Conservation (phyloP, 1,140 invertebrate genomes). For the Sinonovacula constricta region DNA sequence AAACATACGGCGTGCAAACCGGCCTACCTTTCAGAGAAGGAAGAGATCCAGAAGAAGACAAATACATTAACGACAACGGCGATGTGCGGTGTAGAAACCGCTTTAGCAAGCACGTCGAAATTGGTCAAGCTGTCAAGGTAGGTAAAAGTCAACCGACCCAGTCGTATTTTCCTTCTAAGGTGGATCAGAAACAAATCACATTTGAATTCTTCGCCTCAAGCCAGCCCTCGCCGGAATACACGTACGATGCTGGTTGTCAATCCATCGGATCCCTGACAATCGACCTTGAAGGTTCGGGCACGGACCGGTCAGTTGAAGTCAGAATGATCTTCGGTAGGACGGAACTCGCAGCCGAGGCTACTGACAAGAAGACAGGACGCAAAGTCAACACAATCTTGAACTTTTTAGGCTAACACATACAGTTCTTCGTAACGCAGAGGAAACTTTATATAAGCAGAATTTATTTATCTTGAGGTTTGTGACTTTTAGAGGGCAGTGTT, state of each 20-base stretch:
- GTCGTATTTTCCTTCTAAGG: constrained; percentile 8
- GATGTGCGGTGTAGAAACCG: constrained; percentile 25
- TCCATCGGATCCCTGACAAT: constrained; percentile 16
- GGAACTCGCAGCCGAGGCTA: constrained; percentile 24
- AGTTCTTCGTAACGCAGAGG: too few species aligned
- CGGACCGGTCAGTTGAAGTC: neutral
- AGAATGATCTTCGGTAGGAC: constrained; percentile 39
- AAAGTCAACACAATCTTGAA: neutral
- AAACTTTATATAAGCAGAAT: too few species aligned
- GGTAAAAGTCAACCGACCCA: constrained; percentile 8
- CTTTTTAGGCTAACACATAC: constrained; percentile 22
- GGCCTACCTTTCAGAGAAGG: constrained; percentile 19
- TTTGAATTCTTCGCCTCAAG: constrained; percentile 23
- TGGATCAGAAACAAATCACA: constrained; percentile 1
- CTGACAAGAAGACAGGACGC: constrained; percentile 22
- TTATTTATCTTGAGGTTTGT: too few species aligned
- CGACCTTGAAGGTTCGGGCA: constrained; percentile 19
- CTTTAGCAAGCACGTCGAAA: constrained; percentile 37
- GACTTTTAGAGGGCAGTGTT: too few species aligned
- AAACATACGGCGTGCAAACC: constrained; percentile 44
- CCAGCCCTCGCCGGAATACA: constrained; percentile 7
- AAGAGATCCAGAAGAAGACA: constrained; percentile 6
- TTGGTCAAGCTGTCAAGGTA: constrained; percentile 18
- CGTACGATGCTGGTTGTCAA: constrained; percentile 20
- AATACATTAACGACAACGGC: constrained; percentile 8